These are phyloP conservation scores for Scomber japonicus DNA, from an alignment of 2,113 vertebrate genomes.

Conservation along the genomic window DNA sequence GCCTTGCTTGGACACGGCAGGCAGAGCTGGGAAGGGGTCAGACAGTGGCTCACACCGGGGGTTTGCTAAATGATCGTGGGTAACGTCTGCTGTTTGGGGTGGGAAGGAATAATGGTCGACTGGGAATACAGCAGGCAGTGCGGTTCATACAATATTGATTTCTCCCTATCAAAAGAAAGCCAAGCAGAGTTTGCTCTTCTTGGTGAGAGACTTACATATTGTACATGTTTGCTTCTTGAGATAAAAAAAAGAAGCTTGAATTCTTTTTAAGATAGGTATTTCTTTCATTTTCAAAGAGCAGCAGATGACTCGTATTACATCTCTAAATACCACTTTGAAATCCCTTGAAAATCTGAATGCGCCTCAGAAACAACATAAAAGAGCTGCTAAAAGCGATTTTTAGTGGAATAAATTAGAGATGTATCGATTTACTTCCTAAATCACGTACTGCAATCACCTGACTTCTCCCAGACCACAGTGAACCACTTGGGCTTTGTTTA, in stretches of 20 bases:
- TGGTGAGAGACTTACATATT: conserved; percentile 74
- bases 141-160: conserved; percentile 81
- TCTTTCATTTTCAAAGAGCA: conserved; percentile 86
- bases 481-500: conserved; percentile 88
- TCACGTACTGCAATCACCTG: conserved; percentile 82
- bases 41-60: conserved; percentile 67
- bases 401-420: conserved; percentile 81
- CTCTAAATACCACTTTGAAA: conserved; percentile 85
- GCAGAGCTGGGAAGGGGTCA: conserved; percentile 73
- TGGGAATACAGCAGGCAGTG: conserved; percentile 72
- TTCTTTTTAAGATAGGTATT: conserved; percentile 81
- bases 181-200: conserved; percentile 70
- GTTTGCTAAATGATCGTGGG: conserved; percentile 75
- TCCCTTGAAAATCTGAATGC: conserved; percentile 81
- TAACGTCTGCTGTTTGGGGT: conserved; percentile 75
- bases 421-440: conserved; percentile 80
- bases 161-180: conserved; percentile 72
- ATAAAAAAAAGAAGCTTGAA: conserved; percentile 75
- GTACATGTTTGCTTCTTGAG: conserved; percentile 78
- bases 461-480: conserved; percentile 81
- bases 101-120: conserved; percentile 74
- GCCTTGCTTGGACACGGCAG: conserved; percentile 58
- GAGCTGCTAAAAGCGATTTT: conserved; percentile 80
- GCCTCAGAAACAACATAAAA: conserved; percentile 86
- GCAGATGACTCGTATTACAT: conserved; percentile 79